Base-by-base conservation (phyloP, 2,797 vertebrate species). In the Chloroceryle amazona region DNA sequence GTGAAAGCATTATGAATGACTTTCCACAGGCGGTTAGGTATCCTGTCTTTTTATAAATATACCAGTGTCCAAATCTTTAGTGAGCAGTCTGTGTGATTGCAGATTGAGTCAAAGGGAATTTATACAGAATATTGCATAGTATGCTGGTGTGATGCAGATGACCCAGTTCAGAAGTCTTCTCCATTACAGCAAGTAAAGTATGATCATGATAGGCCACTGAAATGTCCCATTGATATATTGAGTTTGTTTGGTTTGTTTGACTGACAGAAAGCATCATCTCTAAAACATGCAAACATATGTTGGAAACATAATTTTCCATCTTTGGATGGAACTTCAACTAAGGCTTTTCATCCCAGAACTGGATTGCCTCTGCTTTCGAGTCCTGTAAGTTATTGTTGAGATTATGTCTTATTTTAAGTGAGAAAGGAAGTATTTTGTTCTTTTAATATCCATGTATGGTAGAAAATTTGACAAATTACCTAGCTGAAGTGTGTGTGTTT, bases 281-380 rank as follows among this genome's bases (percentile, higher is more conserved):
- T 99, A 94, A 99, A 98, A 95, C 98, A 99, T 42, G 98, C 99
- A 97, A 99, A 98, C 97, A 96, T 96, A 44, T 99, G 99, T 99
- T 98, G 96, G 97, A 99, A 99, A 97, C 99, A 99, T 96, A 98
- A 98, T 96, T 99, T 98, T 94, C 99, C 98, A 97, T 99, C 99
- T 55, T 98, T 99, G 95, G 99, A 99, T 71, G 98, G 99, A 93
- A 99, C 98, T 6, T 98, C 98, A 63, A 99, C 99, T 57, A 99
- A 99, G 98, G 99, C 99, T 96, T 99, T 99, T 97, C 99, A 99
- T 94, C 99, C 99, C 71, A 99, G 98, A 96, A 99, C 99, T 89
- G 99, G 99, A 94, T 98, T 99, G 96, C 99, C 99, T 98, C 99
- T 99, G 89, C 99, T 99, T 96, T 99, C 99, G 90, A 99, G 99